Percentiles rank a stretch among this genome's conserved stretches.
Conservation (phyloP, 2,888 invertebrate genomes). For the Leptinotarsa haldemani region DNA sequence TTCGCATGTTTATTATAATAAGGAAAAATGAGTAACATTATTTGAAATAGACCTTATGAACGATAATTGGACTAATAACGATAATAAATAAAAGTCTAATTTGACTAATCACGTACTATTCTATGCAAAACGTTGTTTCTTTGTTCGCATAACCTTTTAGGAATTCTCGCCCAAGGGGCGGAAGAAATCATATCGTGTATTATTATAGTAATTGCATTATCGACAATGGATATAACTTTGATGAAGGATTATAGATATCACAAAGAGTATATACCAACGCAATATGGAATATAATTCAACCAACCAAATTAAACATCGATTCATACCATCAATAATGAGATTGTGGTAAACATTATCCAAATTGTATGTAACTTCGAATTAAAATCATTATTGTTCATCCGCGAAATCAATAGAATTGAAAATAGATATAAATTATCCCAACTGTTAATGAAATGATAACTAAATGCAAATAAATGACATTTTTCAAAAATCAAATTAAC, state of each 20-base stretch:
- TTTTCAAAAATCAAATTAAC: no score
- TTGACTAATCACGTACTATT: not conserved
- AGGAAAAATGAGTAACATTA: no score
- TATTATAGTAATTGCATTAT: slow-evolving; percentile 12
- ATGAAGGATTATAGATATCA: not conserved
- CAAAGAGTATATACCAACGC: not conserved
- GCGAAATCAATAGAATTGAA: no score
- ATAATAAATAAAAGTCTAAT: not conserved
- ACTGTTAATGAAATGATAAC: no score
- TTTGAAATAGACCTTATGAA: no score
- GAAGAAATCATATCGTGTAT: not conserved
- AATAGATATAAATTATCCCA: no score
- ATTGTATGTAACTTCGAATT: no score
- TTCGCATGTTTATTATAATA: no score
- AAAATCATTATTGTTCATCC: no score
- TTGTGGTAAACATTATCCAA: not conserved
- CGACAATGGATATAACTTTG: slow-evolving; percentile 2
- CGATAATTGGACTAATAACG: not conserved
- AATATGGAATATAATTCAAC: not conserved
- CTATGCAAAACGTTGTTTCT: slow-evolving; percentile 10
- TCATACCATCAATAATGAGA: not conserved
- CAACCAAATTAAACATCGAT: not conserved
- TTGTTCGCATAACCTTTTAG: slow-evolving; percentile 23
- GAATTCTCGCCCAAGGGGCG: slow-evolving; percentile 9
- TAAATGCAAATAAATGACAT: no score